A percentile compares a stretch with the other conserved stretches of the same genome.
These are phyloP conservation scores for Hucho hucho DNA, from an alignment of 2,113 vertebrate genomes.

Conservation along the genomic window DNA sequence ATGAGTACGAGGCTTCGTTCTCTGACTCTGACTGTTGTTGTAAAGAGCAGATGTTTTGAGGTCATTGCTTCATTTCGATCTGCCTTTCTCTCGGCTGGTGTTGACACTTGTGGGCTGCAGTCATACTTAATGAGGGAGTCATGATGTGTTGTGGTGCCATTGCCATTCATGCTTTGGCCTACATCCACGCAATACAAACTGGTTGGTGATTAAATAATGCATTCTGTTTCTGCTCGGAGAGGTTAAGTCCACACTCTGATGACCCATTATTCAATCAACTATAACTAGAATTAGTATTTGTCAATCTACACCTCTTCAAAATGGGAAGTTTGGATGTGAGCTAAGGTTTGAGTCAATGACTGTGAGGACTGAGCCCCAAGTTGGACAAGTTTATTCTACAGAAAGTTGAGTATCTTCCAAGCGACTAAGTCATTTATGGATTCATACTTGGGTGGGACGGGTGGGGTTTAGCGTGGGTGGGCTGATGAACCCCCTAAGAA, in stretches of 20 bases:
- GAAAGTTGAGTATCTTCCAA: not conserved
- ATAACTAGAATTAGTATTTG: not conserved
- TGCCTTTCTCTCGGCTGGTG: conserved; percentile 19
- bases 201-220: conserved; percentile 31
- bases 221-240: conserved; percentile 11
- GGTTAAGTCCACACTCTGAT: not conserved
- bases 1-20: conserved; percentile 11
- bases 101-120: conserved; percentile 47
- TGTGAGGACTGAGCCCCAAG: not conserved
- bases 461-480: too few species aligned
- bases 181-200: conserved; percentile 15
- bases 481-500: too few species aligned
- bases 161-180: conserved; percentile 28
- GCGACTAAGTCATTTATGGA: not conserved
- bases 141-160: conserved; percentile 20
- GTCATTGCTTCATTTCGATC: conserved; percentile 39
- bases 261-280: conserved; percentile 2
- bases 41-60: conserved; percentile 58
- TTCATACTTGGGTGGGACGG: not conserved
- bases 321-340: not conserved
- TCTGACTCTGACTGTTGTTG: conserved; percentile 22
- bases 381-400: not conserved
- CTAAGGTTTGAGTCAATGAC: not conserved
- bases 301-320: not conserved
- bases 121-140: conserved; percentile 19